Percentiles rank a stretch among this genome's conserved stretches.
Evolutionary conservation across 2,113 vertebrate species (phyloP).

Genomic region (Ranitomeya imitator): DNA sequence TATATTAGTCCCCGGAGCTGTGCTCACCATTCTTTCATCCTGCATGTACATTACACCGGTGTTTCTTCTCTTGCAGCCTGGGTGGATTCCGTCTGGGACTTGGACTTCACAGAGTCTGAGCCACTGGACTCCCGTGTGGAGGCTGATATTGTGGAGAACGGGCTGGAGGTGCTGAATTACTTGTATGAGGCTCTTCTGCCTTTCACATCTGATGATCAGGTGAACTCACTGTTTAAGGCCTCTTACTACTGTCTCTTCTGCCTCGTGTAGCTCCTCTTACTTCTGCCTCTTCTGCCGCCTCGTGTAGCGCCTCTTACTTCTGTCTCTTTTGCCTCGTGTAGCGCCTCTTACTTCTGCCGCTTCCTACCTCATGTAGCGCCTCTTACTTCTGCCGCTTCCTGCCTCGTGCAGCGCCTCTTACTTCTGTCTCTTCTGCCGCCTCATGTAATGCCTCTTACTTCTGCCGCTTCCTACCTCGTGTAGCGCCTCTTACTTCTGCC

Average conservation of each 20-base stretch:
- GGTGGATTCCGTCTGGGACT: constrained; percentile 83
- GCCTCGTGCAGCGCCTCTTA: no score
- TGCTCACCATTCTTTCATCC: no score
- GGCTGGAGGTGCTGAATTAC: constrained; percentile 67
- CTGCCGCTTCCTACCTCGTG: neutral
- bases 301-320: no score
- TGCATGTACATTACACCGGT: neutral
- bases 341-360: no score
- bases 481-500: neutral
- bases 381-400: no score
- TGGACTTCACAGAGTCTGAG: constrained; percentile 84
- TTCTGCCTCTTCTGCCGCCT: no score
- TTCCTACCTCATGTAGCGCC: no score
- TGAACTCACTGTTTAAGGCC: constrained; percentile 62
- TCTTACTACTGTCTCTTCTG: no score
- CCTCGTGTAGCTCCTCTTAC: no score
- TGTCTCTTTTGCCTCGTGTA: no score
- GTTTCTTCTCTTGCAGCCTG: constrained; percentile 73
- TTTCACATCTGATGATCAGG: constrained; percentile 63
- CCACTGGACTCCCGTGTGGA: constrained; percentile 73
- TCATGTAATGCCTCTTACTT: neutral
- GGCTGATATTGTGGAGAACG: constrained; percentile 68
- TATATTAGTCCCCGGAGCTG: no score
- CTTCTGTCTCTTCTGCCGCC: neutral
- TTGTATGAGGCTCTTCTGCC: constrained; percentile 71